A percentile compares a stretch with the other conserved stretches of the same genome.
These are phyloP conservation scores for Plotosus lineatus DNA, from an alignment of 2,113 vertebrate species.

Conservation along the genomic window DNA sequence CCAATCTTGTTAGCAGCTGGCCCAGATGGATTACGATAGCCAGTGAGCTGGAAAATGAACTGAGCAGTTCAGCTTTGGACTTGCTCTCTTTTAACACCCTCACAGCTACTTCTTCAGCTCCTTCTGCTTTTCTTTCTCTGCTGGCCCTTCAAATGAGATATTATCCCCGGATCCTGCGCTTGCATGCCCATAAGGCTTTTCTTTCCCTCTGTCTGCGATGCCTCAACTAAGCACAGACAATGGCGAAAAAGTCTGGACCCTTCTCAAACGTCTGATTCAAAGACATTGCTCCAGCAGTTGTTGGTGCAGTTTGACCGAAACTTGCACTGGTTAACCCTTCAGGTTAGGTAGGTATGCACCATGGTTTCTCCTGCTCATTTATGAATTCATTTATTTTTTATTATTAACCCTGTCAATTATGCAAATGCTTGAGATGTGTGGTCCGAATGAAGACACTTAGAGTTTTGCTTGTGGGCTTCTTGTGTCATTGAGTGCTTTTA, in stretches of 20 bases:
- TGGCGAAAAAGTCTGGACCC: slow-evolving; percentile 65
- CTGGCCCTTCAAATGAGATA: slow-evolving; percentile 83
- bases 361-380: slow-evolving; percentile 73
- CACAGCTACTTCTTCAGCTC: slow-evolving; percentile 85
- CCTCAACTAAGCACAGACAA: slow-evolving; percentile 71
- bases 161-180: slow-evolving; percentile 77
- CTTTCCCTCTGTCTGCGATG: slow-evolving; percentile 61
- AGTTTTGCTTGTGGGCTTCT: slow-evolving; percentile 99
- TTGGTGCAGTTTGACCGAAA: slow-evolving; percentile 62
- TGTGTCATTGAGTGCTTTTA: slow-evolving; percentile 96
- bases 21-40: slow-evolving; percentile 95
- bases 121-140: slow-evolving; percentile 81
- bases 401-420: slow-evolving; percentile 79
- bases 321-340: slow-evolving; percentile 58
- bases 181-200: slow-evolving; percentile 56
- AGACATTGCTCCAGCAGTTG: slow-evolving; percentile 57
- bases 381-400: slow-evolving; percentile 71
- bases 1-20: slow-evolving; percentile 99
- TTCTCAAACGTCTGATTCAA: slow-evolving; percentile 57
- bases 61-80: slow-evolving; percentile 99
- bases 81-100: slow-evolving; percentile 93
- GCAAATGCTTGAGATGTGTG: slow-evolving; percentile 99
- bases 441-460: slow-evolving; percentile 96
- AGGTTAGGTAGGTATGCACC: slow-evolving; percentile 70
- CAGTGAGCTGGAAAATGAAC: slow-evolving; percentile 99